Percentiles rank a stretch among this genome's conserved stretches.
Evolutionary conservation across 2,888 invertebrate genomes (phyloP).

Genomic region (Eucera pruinosa): DNA sequence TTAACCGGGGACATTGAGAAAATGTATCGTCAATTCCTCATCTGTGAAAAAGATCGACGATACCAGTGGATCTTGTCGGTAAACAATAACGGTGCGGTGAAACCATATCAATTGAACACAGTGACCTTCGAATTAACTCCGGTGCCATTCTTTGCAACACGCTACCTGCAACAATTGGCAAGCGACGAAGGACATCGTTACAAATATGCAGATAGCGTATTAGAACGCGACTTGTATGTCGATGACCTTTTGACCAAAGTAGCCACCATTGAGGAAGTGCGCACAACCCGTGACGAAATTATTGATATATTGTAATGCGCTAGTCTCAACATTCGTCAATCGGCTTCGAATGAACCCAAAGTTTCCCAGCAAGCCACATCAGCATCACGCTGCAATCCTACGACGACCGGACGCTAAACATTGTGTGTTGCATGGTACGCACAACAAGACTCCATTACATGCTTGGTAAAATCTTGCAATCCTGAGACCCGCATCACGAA

Average conservation of each 20-base stretch:
- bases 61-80: not conserved
- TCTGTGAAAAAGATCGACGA: too few relatives aligned
- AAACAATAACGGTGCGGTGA: not conserved
- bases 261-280: not conserved
- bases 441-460: not conserved
- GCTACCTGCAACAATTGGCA: too few relatives aligned
- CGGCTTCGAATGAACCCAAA: not conserved
- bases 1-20: not conserved
- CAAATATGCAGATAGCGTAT: too few relatives aligned
- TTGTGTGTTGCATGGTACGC: not conserved
- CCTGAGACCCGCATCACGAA: too few relatives aligned
- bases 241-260: not conserved
- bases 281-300: not conserved
- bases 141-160: not conserved
- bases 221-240: not conserved
- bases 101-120: not conserved
- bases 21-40: too few relatives aligned
- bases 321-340: conserved; percentile 1
- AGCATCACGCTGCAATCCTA: not conserved
- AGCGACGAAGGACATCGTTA: not conserved
- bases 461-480: not conserved
- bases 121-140: not conserved
- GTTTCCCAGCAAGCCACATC: not conserved
- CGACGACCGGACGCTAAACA: not conserved
- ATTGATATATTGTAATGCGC: not conserved